Conservation (phyloP, 2,113 vertebrate genomes). For the Centropus bengalensis region DNA sequence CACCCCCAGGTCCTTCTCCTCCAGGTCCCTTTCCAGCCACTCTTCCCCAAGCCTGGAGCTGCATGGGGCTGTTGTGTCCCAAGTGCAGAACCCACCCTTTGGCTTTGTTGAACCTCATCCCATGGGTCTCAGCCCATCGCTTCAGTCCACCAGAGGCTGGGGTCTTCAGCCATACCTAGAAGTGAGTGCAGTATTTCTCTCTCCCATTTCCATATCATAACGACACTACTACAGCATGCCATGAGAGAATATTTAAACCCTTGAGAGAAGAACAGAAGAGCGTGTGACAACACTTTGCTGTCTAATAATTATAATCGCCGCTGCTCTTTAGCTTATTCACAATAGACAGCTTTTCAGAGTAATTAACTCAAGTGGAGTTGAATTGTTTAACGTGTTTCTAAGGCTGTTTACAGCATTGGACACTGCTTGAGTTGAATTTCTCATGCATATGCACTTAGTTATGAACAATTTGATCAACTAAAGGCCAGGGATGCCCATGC, state of each 20-base stretch:
- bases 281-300: background rate
- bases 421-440: slow-evolving; percentile 1
- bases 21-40: no score
- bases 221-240: background rate
- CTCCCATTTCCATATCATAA: background rate
- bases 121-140: no score
- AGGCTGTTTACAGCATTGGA: slow-evolving; percentile 20
- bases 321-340: slow-evolving; percentile 11
- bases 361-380: slow-evolving; percentile 20
- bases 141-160: background rate
- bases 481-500: background rate
- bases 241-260: background rate
- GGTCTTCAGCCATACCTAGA: background rate
- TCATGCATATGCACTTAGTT: background rate
- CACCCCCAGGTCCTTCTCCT: no score
- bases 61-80: no score
- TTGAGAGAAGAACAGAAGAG: background rate
- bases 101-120: no score
- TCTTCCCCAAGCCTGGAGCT: no score
- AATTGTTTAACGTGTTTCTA: slow-evolving; percentile 44
- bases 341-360: background rate
- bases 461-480: background rate
- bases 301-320: slow-evolving; percentile 9
- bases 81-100: no score
- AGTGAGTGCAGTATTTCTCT: background rate